Evolutionary conservation across 1,140 invertebrate species (phyloP).

Genomic region (Euschistus heros): DNA sequence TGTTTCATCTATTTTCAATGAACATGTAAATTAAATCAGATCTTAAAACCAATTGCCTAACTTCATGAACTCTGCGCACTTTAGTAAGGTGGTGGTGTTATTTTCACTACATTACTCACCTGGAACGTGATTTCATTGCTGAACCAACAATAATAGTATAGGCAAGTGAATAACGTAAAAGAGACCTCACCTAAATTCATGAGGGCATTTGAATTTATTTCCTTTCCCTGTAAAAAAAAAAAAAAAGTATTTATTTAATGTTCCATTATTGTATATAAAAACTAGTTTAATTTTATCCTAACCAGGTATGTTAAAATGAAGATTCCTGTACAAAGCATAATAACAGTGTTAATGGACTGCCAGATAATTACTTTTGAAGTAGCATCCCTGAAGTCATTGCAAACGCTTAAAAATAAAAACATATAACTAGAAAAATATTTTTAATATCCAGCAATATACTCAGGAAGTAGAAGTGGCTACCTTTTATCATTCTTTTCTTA

Average conservation of each 20-base stretch:
- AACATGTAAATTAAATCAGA: too few relatives aligned
- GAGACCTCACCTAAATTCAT: background rate
- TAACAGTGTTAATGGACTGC: conserved; percentile 1
- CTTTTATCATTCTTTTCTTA: too few relatives aligned
- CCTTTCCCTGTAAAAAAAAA: background rate
- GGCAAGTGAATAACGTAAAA: background rate
- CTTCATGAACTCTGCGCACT: too few relatives aligned
- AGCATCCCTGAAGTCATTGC: background rate
- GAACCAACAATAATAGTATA: conserved; percentile 6
- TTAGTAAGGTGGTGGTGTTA: too few relatives aligned
- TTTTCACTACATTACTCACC: too few relatives aligned
- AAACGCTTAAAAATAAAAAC: background rate
- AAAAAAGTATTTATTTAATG: background rate
- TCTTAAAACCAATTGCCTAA: too few relatives aligned
- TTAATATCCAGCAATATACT: too few relatives aligned
- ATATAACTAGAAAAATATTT: too few relatives aligned
- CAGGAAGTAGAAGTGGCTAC: too few relatives aligned
- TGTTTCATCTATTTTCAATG: too few relatives aligned
- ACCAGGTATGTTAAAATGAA: background rate
- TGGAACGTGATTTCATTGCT: conserved; percentile 7
- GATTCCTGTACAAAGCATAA: background rate
- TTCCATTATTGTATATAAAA: background rate
- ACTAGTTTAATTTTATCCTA: background rate
- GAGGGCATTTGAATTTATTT: background rate
- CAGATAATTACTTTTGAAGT: background rate